Base-by-base conservation (phyloP, 37 sponge, comb jelly and placozoan genomes). In the Cladorhizidae sp. region DNA sequence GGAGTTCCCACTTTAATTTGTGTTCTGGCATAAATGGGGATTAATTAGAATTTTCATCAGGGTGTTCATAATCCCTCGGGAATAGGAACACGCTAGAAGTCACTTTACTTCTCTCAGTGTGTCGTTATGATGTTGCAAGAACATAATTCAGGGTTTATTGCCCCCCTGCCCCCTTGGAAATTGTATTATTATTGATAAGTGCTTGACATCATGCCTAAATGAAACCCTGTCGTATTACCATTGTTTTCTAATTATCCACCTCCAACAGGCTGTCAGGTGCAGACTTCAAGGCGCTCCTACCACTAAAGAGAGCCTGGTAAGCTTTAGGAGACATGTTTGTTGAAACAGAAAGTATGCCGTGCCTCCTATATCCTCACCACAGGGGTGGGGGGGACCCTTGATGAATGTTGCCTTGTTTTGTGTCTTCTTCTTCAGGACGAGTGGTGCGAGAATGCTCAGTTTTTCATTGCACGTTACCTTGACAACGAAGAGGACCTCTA, bases 191-290 rank as follows among this genome's bases (percentile, higher is more conserved):
- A n/a, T n/a, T n/a, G n/a, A n/a, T n/a, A n/a, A n/a, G n/a, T n/a
- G n/a, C n/a, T n/a, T n/a, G n/a, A 9, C 0, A 18, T 12, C 26
- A 58, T 31, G 38, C 45, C 0, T 33, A 25, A 37, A 9, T 58
- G 62, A 25, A 7, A 20, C 23, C 8, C 71, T 11, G 71, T 54
- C 14, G 31, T 45, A 45, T 45, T 45, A 45, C 49, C 49, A 45
- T 9, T 45, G 49, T 45, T n/a, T n/a, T 45, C 49, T 45, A 45
- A 45, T 45, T 45, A 45, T 43, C n/a, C 41, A 20, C 5, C 80
- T 43, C n/a, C 41, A 20, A 23, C 80, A 86, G 86, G 80, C 73
- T 51, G 80, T 86, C 40, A 86, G 74, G 57, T 79, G 86, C 68
- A 65, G 15, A 38, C 52, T 86, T 18, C 61, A 55, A 63, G 86